These are phyloP conservation scores for Crotophaga sulcirostris DNA, from an alignment of 2,113 vertebrate genomes.

Conservation along the genomic window DNA sequence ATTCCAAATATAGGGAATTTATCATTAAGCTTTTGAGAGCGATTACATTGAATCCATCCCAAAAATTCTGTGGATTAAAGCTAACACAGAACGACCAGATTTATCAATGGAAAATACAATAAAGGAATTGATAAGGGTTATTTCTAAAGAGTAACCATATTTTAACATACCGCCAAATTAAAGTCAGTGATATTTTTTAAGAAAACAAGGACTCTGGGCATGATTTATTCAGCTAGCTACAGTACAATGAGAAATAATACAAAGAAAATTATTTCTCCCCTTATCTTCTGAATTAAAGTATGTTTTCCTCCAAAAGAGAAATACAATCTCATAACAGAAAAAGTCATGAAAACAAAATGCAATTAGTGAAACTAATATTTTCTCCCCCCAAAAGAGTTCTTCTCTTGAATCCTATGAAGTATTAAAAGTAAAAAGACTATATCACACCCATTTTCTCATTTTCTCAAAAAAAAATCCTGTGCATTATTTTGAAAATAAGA, in stretches of 20 bases:
- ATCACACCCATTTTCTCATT: neutral
- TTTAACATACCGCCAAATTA: neutral
- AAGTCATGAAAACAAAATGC: neutral
- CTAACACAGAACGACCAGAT: neutral
- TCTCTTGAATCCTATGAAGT: neutral
- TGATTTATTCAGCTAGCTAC: neutral
- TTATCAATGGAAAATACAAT: neutral
- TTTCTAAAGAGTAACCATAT: neutral
- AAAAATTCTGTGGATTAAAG: neutral
- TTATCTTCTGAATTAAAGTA: neutral
- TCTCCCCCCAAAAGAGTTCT: neutral
- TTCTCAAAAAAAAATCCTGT: neutral
- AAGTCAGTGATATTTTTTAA: neutral
- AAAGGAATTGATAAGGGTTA: neutral
- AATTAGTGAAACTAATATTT: neutral
- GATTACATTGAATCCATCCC: neutral
- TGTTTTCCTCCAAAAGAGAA: neutral
- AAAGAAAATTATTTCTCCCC: neutral
- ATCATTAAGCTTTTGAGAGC: neutral
- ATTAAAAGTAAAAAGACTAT: neutral
- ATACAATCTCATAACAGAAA: neutral
- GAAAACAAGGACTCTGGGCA: neutral
- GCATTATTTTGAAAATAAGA: neutral
- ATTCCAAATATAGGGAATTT: neutral
- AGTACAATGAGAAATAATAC: neutral